Evolutionary conservation across 2,113 vertebrate species (phyloP).

Genomic region (Baryphthengus martii): DNA sequence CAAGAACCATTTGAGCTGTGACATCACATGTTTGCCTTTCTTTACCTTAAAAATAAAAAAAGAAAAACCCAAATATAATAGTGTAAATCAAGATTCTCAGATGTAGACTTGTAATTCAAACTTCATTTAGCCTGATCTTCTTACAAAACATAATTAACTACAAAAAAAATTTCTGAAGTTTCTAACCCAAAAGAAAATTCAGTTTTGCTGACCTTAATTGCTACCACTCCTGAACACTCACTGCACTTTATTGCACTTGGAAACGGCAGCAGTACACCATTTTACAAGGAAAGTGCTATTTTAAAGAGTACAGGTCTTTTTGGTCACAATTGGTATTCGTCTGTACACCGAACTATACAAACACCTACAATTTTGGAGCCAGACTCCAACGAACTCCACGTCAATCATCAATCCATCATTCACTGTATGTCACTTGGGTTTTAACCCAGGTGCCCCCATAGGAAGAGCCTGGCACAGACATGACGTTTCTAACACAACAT

Average conservation of each 20-base stretch:
- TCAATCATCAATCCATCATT: not conserved
- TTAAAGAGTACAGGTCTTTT: not conserved
- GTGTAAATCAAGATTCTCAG: not conserved
- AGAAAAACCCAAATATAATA: not conserved
- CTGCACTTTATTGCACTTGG: not conserved
- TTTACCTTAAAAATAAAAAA: slow-evolving; percentile 66
- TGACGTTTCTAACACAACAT: not conserved
- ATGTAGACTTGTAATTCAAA: not conserved
- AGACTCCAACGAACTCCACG: not conserved
- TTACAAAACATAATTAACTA: not conserved
- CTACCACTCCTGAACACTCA: not conserved
- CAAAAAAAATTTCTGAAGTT: not conserved
- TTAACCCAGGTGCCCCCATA: not conserved
- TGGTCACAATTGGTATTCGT: not conserved
- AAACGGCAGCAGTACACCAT: not conserved
- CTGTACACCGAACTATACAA: not conserved
- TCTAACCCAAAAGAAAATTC: not conserved
- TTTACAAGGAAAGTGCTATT: not conserved
- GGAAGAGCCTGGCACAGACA: not conserved
- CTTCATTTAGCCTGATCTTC: not conserved
- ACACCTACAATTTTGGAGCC: rapidly evolving
- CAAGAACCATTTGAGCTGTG: slow-evolving; percentile 94
- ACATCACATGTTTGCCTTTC: slow-evolving; percentile 77
- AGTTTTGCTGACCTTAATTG: not conserved
- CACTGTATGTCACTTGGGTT: not conserved